phyloP scores from a whole-genome alignment of 2,113 vertebrate genomes.

The Perca fluviatilis region DNA sequence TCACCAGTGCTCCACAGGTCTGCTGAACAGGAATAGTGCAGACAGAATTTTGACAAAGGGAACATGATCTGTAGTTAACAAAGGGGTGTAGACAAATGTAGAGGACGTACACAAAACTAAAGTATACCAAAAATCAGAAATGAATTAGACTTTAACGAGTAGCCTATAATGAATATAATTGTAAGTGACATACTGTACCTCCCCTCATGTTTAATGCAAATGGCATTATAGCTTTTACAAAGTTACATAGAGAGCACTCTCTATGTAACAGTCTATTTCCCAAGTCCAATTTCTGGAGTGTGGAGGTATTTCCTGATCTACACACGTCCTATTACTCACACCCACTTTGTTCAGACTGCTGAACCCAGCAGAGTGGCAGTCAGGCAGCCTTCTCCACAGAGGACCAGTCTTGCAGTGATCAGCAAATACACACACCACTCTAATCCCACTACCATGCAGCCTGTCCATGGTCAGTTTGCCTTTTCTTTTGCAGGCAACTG shows the following conservation, averaged over 20 bases:
- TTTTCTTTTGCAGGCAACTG: constrained; percentile 38
- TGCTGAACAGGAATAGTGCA: background rate
- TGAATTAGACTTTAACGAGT: background rate
- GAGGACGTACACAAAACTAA: background rate
- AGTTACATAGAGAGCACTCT: background rate
- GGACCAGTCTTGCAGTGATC: constrained; percentile 77
- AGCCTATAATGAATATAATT: background rate
- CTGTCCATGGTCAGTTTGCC: constrained; percentile 55
- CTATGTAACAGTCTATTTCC: background rate
- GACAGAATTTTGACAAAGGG: background rate
- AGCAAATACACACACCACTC: constrained; percentile 78
- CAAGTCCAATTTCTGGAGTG: constrained; percentile 33
- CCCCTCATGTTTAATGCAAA: background rate
- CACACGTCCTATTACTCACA: constrained; percentile 66
- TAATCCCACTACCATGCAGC: constrained; percentile 79
- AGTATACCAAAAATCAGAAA: background rate
- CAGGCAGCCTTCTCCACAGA: constrained; percentile 74
- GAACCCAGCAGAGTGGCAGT: constrained; percentile 81
- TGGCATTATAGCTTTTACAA: background rate
- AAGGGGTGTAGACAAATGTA: constrained; percentile 2
- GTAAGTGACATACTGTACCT: background rate
- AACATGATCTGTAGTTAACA: background rate
- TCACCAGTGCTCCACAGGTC: constrained; percentile 64
- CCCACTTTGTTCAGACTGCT: constrained; percentile 82
- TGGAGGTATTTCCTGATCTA: constrained; percentile 58